A percentile compares a stretch with the other conserved stretches of the same genome.
Conservation (phyloP, 2,797 vertebrate species). For the Helarctos malayanus region DNA sequence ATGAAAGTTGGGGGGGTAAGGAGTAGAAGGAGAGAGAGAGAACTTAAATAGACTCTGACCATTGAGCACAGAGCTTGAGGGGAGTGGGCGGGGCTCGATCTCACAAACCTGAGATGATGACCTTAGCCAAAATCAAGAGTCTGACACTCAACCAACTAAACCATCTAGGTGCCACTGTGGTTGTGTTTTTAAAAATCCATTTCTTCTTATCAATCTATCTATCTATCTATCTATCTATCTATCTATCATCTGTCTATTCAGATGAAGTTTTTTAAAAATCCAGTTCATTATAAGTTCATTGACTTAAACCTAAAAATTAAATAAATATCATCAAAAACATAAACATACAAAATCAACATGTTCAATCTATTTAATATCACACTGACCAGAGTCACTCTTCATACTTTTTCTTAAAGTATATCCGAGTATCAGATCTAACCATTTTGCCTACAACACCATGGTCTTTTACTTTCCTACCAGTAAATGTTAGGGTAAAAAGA, state of each 20-base stretch:
- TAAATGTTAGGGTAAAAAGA: not conserved
- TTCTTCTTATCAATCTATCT: not conserved
- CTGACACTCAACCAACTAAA: not conserved
- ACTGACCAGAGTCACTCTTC: not conserved
- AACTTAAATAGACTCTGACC: not conserved
- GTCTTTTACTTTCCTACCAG: not conserved
- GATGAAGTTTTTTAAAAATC: not conserved
- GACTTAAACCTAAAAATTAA: not conserved
- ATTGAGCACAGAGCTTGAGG: not conserved
- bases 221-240: no score
- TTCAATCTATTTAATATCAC: not conserved
- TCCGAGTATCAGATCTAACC: not conserved
- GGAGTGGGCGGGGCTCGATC: fast-evolving
- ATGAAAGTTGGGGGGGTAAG: not conserved
- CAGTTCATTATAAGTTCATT: not conserved
- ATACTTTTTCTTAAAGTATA: not conserved
- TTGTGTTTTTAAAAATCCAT: not conserved
- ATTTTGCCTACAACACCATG: not conserved
- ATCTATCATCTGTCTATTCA: not conserved
- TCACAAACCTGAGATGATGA: not conserved
- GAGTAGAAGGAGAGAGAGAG: not conserved
- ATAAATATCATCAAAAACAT: not conserved
- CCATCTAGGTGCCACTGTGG: not conserved
- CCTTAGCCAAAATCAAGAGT: not conserved
- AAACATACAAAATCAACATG: not conserved